phyloP scores from a whole-genome alignment of 2,888 invertebrate genomes.

The Entomobrya multifasciata region DNA sequence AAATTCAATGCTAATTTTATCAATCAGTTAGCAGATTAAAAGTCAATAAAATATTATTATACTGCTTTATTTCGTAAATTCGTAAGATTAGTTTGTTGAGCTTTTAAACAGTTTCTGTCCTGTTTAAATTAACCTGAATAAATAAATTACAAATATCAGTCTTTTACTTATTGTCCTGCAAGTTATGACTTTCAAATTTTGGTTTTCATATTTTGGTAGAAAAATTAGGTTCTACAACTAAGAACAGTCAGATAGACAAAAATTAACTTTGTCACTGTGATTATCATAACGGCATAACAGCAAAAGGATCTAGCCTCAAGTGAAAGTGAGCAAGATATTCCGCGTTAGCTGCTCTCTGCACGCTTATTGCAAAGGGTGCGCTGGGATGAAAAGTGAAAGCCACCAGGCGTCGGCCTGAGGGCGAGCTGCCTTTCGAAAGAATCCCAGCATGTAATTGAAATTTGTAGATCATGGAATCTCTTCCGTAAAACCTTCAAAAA shows the following conservation, averaged over 20 bases:
- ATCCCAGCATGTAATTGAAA: slow-evolving; percentile 89
- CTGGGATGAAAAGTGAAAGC: slow-evolving; percentile 98
- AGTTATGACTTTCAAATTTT: no score
- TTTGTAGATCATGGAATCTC: slow-evolving; percentile 89
- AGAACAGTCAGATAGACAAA: no score
- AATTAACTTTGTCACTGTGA: background rate
- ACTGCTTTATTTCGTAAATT: no score
- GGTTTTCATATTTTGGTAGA: no score
- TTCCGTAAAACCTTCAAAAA: slow-evolving; percentile 86
- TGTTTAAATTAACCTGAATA: no score
- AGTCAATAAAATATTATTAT: no score
- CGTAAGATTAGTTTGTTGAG: no score
- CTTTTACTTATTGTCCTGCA: no score
- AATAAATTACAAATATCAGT: background rate
- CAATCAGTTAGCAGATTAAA: no score
- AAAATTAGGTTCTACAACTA: no score
- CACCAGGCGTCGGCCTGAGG: slow-evolving; percentile 90
- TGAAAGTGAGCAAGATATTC: slow-evolving; percentile 98
- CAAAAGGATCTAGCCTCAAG: slow-evolving; percentile 85
- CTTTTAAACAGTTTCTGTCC: no score
- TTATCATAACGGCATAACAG: slow-evolving; percentile 64
- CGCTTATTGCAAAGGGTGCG: slow-evolving; percentile 97
- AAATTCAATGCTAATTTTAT: no score
- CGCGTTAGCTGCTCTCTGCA: slow-evolving; percentile 91
- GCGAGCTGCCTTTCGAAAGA: slow-evolving; percentile 85